A percentile compares a stretch with the other conserved stretches of the same genome.
Conservation (phyloP, 1,140 invertebrate genomes). For the Drosophila kikkawai region DNA sequence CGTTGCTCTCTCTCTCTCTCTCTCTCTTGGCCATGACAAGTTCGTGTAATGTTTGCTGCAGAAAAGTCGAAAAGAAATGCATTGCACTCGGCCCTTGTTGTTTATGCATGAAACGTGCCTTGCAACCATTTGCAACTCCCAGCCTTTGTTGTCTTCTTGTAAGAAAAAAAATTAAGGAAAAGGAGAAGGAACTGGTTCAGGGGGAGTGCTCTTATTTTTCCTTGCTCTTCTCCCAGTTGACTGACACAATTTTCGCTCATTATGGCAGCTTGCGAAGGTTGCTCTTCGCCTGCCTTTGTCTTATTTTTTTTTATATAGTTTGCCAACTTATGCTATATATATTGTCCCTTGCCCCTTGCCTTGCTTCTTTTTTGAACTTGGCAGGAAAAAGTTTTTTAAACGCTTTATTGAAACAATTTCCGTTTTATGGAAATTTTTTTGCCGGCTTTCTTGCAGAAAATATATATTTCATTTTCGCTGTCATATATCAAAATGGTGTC, state of each 20-base stretch:
- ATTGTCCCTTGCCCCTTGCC: not conserved
- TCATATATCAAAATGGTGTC: conserved; percentile 72
- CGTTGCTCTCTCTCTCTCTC: not conserved
- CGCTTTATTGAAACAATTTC: conserved; percentile 67
- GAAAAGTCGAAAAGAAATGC: conserved; percentile 33
- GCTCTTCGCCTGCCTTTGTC: conserved; percentile 22
- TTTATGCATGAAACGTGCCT: conserved; percentile 65
- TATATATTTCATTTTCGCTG: conserved; percentile 64
- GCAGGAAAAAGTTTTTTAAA: conserved; percentile 56
- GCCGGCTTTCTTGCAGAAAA: conserved; percentile 19
- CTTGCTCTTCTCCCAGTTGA: conserved; percentile 28
- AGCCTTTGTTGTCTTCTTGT: conserved; percentile 6
- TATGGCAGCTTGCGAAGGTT: conserved; percentile 43
- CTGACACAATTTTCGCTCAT: conserved; percentile 62
- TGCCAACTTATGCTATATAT: conserved; percentile 16
- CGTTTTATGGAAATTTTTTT: conserved; percentile 40
- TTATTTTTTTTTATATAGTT: conserved; percentile 18
- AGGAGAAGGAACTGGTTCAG: not conserved
- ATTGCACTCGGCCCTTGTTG: conserved; percentile 49
- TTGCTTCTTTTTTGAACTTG: conserved; percentile 12
- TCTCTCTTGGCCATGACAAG: conserved; percentile 17
- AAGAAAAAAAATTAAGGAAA: not conserved
- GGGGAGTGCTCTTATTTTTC: not conserved
- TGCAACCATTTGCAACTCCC: conserved; percentile 19
- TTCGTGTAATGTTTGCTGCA: conserved; percentile 18